phyloP scores from a whole-genome alignment of 64 coral and sea anemone species.

The Porites australiensis region DNA sequence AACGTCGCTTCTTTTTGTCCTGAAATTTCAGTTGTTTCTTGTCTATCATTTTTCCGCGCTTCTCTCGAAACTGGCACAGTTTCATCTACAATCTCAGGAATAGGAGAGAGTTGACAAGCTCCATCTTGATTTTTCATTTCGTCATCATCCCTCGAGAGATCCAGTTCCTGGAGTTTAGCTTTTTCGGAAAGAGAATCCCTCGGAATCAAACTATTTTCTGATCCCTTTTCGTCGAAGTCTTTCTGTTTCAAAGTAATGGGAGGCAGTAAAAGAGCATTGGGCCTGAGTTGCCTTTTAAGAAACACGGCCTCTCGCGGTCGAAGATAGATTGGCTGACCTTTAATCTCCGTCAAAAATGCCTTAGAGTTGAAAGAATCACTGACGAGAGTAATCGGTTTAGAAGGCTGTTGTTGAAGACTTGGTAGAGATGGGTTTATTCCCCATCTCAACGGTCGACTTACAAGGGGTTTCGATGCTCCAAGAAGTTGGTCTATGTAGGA shows the following conservation, averaged over 20 bases:
- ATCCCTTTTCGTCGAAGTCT: background rate
- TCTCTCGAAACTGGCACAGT: background rate
- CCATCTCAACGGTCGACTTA: constrained; percentile 60
- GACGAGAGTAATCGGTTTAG: background rate
- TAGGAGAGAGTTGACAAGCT: constrained; percentile 13
- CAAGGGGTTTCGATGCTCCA: constrained; percentile 47
- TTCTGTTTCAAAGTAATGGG: constrained; percentile 24
- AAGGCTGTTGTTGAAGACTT: constrained; percentile 37
- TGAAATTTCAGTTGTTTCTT: background rate
- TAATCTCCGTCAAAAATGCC: constrained; percentile 63
- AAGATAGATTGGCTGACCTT: constrained; percentile 65
- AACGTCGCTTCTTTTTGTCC: background rate
- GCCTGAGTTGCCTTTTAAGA: constrained; percentile 16
- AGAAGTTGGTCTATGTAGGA: constrained; percentile 45
- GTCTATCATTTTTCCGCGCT: background rate
- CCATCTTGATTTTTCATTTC: background rate
- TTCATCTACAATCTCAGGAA: background rate
- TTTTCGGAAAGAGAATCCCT: background rate
- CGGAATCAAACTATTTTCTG: background rate
- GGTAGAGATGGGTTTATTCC: constrained; percentile 69
- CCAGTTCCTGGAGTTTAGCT: background rate
- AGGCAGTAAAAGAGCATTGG: constrained; percentile 14
- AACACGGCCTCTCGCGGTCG: constrained; percentile 44
- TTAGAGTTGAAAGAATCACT: background rate
- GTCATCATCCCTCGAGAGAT: background rate